Conservation (phyloP, 2,113 vertebrate species). For the Microcebus ravelobensis region DNA sequence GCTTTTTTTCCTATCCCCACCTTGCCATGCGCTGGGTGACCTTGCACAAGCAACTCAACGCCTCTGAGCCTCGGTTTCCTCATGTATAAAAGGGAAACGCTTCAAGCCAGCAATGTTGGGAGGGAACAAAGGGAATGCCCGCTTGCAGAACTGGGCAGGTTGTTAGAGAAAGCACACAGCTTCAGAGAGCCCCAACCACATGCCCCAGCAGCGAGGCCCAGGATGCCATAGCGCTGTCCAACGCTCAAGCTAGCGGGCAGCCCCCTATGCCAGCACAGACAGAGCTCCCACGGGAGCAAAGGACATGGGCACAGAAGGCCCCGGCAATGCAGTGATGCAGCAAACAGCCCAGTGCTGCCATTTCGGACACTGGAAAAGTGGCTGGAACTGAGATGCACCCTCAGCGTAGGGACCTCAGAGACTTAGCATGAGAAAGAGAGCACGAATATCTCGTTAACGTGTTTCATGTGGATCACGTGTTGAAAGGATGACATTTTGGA, state of each 20-base stretch:
- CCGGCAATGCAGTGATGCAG: accelerated
- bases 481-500: neutral
- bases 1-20: neutral
- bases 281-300: neutral
- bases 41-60: neutral
- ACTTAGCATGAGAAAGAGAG: accelerated
- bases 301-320: neutral
- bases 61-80: neutral
- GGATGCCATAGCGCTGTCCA: accelerated
- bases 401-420: neutral
- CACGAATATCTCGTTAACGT: neutral
- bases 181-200: neutral
- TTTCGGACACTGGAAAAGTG: neutral
- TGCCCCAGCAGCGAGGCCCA: too few species aligned
- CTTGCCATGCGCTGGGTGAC: neutral
- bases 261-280: too few species aligned
- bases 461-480: neutral
- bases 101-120: too few species aligned
- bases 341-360: too few species aligned
- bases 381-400: accelerated
- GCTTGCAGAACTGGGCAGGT: too few species aligned
- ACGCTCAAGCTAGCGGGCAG: too few species aligned
- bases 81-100: neutral
- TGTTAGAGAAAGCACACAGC: neutral
- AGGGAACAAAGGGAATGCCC: too few species aligned